Evolutionary conservation across 2,797 vertebrate species (phyloP).

Genomic region (Simalia tracyae): DNA sequence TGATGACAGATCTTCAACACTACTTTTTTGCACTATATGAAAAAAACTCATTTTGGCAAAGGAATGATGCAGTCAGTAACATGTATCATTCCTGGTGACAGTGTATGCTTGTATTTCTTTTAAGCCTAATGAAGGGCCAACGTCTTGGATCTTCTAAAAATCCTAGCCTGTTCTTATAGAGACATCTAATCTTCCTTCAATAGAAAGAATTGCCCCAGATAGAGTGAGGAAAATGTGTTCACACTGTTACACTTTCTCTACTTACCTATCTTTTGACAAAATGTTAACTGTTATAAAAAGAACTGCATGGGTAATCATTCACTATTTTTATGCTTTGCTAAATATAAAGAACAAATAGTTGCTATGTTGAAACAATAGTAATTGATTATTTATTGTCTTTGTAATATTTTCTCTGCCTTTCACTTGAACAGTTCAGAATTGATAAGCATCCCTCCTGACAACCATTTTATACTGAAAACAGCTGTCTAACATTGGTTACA

Average conservation of each 20-base stretch:
- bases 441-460: not conserved
- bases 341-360: not conserved
- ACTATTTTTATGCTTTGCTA: not conserved
- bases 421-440: not conserved
- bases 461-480: not conserved
- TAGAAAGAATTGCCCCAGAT: not conserved
- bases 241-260: too few relatives aligned
- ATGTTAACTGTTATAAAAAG: too few relatives aligned
- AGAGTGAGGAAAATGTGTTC: not conserved
- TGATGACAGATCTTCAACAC: not conserved
- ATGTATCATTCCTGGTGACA: not conserved
- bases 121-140: not conserved
- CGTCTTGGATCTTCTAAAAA: not conserved
- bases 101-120: not conserved
- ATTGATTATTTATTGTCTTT: not conserved
- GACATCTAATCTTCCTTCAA: not conserved
- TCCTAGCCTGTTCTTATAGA: not conserved
- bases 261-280: not conserved
- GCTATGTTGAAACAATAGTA: not conserved
- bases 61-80: not conserved
- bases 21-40: conserved; percentile 1
- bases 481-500: too few relatives aligned
- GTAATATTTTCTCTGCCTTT: not conserved
- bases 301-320: too few relatives aligned
- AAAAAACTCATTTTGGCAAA: conserved; percentile 14